These are phyloP conservation scores for Leptinotarsa haldemani DNA, from an alignment of 2,888 invertebrate genomes.

Conservation along the genomic window DNA sequence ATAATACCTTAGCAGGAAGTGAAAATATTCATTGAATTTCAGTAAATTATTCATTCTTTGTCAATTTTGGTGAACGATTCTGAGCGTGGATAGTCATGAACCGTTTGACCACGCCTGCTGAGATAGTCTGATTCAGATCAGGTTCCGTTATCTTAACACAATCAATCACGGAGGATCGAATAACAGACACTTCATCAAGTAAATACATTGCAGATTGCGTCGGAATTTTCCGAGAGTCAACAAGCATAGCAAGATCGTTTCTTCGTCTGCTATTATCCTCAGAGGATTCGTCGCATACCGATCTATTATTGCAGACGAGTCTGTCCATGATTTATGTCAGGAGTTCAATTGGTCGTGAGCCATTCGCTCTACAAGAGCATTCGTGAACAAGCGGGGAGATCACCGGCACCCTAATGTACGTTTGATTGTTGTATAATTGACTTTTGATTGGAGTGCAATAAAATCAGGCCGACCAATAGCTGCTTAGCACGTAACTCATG, in stretches of 20 bases:
- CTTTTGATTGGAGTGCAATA: conserved; percentile 43
- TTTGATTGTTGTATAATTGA: conserved; percentile 50
- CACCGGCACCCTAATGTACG: conserved; percentile 45
- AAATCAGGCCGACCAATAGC: conserved; percentile 26
- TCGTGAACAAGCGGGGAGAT: conserved; percentile 37
- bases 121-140: no score
- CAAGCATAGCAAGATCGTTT: not conserved
- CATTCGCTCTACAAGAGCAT: conserved; percentile 41
- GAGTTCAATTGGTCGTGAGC: conserved; percentile 47
- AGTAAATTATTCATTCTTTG: no score
- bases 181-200: not conserved
- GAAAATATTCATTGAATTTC: no score
- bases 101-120: no score
- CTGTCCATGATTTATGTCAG: conserved; percentile 51
- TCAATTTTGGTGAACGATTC: no score
- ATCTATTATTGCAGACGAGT: conserved; percentile 37
- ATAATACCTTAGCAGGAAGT: no score
- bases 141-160: no score
- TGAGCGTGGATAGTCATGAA: no score
- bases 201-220: conserved; percentile 6
- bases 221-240: conserved; percentile 4
- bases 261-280: conserved; percentile 4
- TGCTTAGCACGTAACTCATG: not conserved
- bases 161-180: not conserved
- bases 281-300: conserved; percentile 36